phyloP scores from a whole-genome alignment of 2,888 invertebrate species.

The Colletes collaris region DNA sequence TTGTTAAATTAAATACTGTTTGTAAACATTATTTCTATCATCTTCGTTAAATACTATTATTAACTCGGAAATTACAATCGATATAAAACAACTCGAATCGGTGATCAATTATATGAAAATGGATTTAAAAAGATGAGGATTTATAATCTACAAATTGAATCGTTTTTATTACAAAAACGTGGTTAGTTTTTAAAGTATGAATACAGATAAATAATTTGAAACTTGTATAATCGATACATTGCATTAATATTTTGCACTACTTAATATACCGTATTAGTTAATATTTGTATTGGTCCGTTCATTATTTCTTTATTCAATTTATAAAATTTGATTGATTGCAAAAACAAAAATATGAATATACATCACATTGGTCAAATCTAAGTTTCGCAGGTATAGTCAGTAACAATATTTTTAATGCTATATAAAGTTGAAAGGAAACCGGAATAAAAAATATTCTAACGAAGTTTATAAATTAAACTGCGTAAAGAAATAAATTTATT shows the following conservation, averaged over 20 bases:
- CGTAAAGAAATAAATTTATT: background rate
- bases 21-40: constrained; percentile 22
- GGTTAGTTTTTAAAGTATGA: background rate
- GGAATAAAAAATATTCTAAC: background rate
- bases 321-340: too few species aligned
- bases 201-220: constrained; percentile 2
- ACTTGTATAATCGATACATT: constrained; percentile 33
- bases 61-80: constrained; percentile 19
- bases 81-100: background rate
- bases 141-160: background rate
- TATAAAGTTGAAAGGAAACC: background rate
- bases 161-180: background rate
- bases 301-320: background rate
- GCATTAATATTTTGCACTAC: constrained; percentile 39
- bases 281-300: background rate
- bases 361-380: too few species aligned
- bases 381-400: background rate
- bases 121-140: background rate
- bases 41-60: constrained; percentile 12
- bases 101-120: background rate
- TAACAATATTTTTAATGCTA: background rate
- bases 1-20: constrained; percentile 30
- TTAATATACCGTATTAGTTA: constrained; percentile 24
- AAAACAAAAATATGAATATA: too few species aligned
- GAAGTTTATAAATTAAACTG: background rate